phyloP scores from a whole-genome alignment of 1,140 invertebrate species.

The Drosophila sucinea region DNA sequence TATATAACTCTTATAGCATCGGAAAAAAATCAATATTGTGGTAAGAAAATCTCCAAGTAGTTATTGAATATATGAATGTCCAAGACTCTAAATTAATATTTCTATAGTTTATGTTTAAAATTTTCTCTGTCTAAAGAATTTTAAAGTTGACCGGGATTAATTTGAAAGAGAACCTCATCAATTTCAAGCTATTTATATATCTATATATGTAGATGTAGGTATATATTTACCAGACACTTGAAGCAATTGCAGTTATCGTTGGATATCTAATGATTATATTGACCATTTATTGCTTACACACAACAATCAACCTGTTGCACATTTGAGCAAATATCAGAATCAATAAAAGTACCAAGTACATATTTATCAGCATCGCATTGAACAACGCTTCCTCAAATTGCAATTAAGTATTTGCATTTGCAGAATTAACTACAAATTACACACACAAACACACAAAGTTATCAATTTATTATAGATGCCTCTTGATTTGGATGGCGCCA shows the following conservation, averaged over 20 bases:
- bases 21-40: no score
- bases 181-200: background rate
- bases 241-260: constrained; percentile 34
- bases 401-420: constrained; percentile 66
- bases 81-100: no score
- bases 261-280: constrained; percentile 42
- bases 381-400: constrained; percentile 49
- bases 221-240: constrained; percentile 53
- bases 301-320: constrained; percentile 50
- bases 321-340: constrained; percentile 39
- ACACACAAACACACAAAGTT: background rate
- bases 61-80: no score
- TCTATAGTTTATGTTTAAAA: background rate
- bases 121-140: background rate
- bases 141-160: background rate
- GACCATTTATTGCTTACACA: constrained; percentile 25
- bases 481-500: constrained; percentile 31
- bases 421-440: background rate
- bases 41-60: no score
- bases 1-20: no score
- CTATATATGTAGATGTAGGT: background rate
- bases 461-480: constrained; percentile 1
- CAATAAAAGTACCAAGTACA: constrained; percentile 17
- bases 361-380: background rate
- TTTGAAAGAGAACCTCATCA: background rate